Base-by-base conservation (phyloP, 2,888 invertebrate species). In the Callyntrura guangdongensis region DNA sequence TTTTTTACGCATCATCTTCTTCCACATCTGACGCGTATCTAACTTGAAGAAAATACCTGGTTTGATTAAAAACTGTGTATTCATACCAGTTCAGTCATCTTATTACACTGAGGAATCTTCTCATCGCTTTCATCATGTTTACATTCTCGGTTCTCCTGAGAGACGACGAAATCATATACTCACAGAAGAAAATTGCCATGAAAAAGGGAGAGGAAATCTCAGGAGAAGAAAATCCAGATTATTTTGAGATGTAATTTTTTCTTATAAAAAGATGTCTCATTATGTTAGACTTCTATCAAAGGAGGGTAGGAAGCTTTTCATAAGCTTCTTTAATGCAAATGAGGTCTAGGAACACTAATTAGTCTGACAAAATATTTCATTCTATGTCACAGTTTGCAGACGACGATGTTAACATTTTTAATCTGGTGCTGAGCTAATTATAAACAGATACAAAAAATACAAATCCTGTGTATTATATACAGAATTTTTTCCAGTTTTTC, bases 151-250 rank as follows among this genome's bases (percentile, higher is more conserved):
- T 22, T 81, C 81, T 61, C 81, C 59, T 56, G 36, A 56, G 81
- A 81, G 25, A n/a, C n/a, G 25, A 49, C 25, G 77, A 79, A 79
- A 22, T 79, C 77, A 53, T 79, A 79, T 45, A 61, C 5, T 1
- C n/a, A 56, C 17, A n/a, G 17, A 56, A n/a, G 56, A n/a, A 53
- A 36, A 36, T 36, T 36, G 36, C 36, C 36, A 8, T 61, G 1
- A 12, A 27, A 36, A 69, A 12, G 36, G 27, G n/a, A 59, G 27
- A 79, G 79, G 79, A 79, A 56, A 20, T 11, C 20, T n/a, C 56
- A 56, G n/a, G n/a, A 79, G 25, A 59, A 59, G 61, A 36, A 61
- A 81, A 81, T 59, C 61, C 61, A 61, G 81, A 81, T 81, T 81
- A 81, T 61, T 61, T 53, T 22, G 25, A 36, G 45, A 81, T 81